Percentiles rank a stretch among this genome's conserved stretches.
These are phyloP conservation scores for Ictalurus furcatus DNA, from an alignment of 2,113 vertebrate species.

Conservation along the genomic window DNA sequence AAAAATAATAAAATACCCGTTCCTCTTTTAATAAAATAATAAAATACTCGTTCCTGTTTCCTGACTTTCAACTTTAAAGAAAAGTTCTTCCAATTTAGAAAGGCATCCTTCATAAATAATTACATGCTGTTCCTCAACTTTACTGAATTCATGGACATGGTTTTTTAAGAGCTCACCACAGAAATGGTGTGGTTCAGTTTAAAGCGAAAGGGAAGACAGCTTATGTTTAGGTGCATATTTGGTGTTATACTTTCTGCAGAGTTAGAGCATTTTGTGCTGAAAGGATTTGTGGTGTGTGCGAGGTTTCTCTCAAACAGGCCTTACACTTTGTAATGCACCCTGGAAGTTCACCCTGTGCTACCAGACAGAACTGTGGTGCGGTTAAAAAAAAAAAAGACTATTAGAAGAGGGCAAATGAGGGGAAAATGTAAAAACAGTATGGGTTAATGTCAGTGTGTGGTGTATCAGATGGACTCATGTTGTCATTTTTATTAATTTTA, in stretches of 20 bases:
- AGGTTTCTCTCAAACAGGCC: not conserved
- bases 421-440: not conserved
- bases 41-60: not conserved
- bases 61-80: constrained; percentile 52
- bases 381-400: not conserved
- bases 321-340: not conserved
- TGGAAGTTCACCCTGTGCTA: not conserved
- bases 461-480: not conserved
- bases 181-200: constrained; percentile 56
- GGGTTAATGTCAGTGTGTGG: not conserved
- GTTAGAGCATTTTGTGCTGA: constrained; percentile 41
- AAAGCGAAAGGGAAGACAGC: constrained; percentile 46
- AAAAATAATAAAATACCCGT: not conserved
- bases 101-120: constrained; percentile 71
- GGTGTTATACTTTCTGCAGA: constrained; percentile 37
- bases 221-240: constrained; percentile 45
- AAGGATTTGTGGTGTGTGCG: constrained; percentile 12
- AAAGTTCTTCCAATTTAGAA: constrained; percentile 64
- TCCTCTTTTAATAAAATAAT: not conserved
- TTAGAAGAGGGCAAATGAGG: not conserved
- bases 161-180: constrained; percentile 60
- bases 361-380: not conserved
- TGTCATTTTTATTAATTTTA: constrained; percentile 6
- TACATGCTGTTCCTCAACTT: constrained; percentile 59
- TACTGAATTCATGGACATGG: constrained; percentile 61